These are phyloP conservation scores for Pararge aegeria DNA, from an alignment of 1,140 invertebrate species.

Conservation along the genomic window DNA sequence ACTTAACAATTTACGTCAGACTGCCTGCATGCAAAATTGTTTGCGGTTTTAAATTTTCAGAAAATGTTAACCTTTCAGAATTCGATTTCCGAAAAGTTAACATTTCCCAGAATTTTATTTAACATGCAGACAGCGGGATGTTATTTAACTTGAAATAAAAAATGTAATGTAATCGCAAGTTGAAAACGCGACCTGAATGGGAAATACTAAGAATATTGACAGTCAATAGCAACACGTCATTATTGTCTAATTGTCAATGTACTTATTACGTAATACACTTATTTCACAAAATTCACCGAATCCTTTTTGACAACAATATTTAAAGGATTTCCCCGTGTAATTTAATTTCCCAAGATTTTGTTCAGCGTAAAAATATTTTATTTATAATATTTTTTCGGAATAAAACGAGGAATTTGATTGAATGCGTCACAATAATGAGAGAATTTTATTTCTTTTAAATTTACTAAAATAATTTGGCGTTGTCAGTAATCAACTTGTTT, in stretches of 20 bases:
- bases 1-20: slow-evolving; percentile 63
- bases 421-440: slow-evolving; percentile 12
- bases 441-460: neutral
- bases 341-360: slow-evolving; percentile 12
- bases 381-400: neutral
- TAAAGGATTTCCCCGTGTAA: slow-evolving; percentile 1
- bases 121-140: slow-evolving; percentile 15
- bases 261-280: neutral
- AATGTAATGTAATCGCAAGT: slow-evolving; percentile 76
- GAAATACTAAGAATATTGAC: slow-evolving; percentile 9
- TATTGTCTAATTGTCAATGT: slow-evolving; percentile 19
- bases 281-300: slow-evolving; percentile 9
- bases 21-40: slow-evolving; percentile 11
- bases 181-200: slow-evolving; percentile 37
- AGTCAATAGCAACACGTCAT: slow-evolving; percentile 1
- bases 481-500: no score
- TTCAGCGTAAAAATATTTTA: slow-evolving; percentile 1
- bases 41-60: neutral
- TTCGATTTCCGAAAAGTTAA: slow-evolving; percentile 1
- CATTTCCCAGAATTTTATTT: slow-evolving; percentile 1
- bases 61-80: no score
- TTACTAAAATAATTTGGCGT: neutral
- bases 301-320: slow-evolving; percentile 6
- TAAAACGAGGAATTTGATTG: neutral
- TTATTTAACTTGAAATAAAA: slow-evolving; percentile 66